A percentile compares a stretch with the other conserved stretches of the same genome.
These are phyloP conservation scores for Lathronympha strigana DNA, from an alignment of 2,888 invertebrate genomes.

Conservation along the genomic window DNA sequence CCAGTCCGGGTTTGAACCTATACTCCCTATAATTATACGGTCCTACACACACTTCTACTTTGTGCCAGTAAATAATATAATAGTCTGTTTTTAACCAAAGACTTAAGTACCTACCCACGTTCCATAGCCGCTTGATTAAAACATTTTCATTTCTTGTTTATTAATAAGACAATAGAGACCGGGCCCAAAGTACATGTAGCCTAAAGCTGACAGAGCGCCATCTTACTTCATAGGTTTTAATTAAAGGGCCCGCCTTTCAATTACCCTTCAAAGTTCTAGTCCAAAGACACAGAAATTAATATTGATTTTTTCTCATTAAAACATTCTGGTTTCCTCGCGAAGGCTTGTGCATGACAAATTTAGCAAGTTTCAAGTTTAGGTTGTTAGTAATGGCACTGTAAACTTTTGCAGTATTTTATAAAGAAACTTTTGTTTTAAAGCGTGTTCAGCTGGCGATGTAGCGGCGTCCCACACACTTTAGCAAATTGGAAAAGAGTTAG, in stretches of 20 bases:
- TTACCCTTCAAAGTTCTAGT: slow-evolving; percentile 16
- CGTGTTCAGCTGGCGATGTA: slow-evolving; percentile 36
- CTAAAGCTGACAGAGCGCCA: slow-evolving; percentile 9
- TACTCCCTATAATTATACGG: too few relatives aligned
- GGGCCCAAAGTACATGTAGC: slow-evolving; percentile 10
- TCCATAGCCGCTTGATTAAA: neutral
- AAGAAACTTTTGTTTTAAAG: slow-evolving; percentile 38
- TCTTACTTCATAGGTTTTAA: slow-evolving; percentile 30
- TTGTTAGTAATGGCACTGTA: slow-evolving; percentile 31
- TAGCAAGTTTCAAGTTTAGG: slow-evolving; percentile 21
- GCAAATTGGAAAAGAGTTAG: slow-evolving; percentile 38
- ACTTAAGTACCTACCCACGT: too few relatives aligned
- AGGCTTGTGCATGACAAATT: slow-evolving; percentile 24
- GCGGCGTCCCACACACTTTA: slow-evolving; percentile 30
- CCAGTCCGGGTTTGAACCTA: too few relatives aligned
- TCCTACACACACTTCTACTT: too few relatives aligned
- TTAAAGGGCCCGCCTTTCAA: slow-evolving; percentile 16
- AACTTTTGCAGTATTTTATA: slow-evolving; percentile 40
- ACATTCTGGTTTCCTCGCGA: slow-evolving; percentile 17
- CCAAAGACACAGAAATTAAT: slow-evolving; percentile 26
- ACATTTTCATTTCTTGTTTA: neutral
- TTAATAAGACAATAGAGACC: neutral
- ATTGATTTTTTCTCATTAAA: slow-evolving; percentile 32
- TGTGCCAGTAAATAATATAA: neutral
- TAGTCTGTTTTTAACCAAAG: neutral